Evolutionary conservation across 2,797 vertebrate genomes (phyloP), one percentile per base, ranked within the genome.

Genomic region (Xiphophorus birchmanni): DNA sequence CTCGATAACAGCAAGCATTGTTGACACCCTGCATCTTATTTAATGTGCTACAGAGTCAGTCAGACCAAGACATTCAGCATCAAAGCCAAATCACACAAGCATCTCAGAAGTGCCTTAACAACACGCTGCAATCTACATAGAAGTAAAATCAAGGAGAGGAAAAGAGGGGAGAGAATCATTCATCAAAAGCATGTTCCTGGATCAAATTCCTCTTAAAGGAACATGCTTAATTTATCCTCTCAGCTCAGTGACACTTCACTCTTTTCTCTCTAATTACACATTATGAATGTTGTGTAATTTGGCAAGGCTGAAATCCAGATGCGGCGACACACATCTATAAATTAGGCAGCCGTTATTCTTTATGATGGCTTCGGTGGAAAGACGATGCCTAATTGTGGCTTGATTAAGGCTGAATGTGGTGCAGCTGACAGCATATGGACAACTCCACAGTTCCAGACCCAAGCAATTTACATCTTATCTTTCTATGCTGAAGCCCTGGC

Each of bases 271-370:
- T 94, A 96, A 96, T 95, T 95, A 94, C 87, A 86, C 86, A 82
- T 94, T 94, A 95, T 94, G 94, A 94, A 95, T 94, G 87, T 92
- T 91, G 83, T 86, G 86, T 91, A 90, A 94, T 94, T 94, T 94
- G 85, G 89, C 86, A 79, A 88, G 88, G 90, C 82, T 89, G 90
- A 91, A 86, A 84, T 88, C 87, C 91, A 90, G 83, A 90, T 92
- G 89, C 91, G 81, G 84, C 81, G 84, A 87, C 87, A 90, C 88
- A 87, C 82, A 94, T 94, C 95, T 94, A 93, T 93, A 94, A 93
- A 91, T 93, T 92, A 88, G 84, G 86, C 82, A 74, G 81, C 5
- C 40, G 83, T 75, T 82, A 67, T 65, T 88, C 82, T 89, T 88
- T 94, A 89, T 89, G 87, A 90, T 93, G 88, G 91, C 88, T 94